phyloP scores from a whole-genome alignment of 30 jellyfish, hydroid and myxozoan species.

The Mastigias papua region DNA sequence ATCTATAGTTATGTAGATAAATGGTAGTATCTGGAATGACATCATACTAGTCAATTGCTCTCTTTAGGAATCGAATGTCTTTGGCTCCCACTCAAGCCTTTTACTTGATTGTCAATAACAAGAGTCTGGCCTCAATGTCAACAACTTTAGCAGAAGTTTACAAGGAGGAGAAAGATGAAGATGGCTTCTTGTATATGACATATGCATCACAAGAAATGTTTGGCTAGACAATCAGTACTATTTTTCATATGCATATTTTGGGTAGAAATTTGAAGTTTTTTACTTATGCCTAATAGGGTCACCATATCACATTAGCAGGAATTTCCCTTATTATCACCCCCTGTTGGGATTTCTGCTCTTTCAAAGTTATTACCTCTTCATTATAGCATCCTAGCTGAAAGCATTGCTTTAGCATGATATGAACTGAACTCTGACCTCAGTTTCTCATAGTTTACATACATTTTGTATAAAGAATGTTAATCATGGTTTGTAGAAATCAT shows the following conservation, averaged over 20 bases:
- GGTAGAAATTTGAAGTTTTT: slow-evolving; percentile 13
- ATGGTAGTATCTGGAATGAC: no score
- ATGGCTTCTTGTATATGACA: slow-evolving; percentile 98
- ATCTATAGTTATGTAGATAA: no score
- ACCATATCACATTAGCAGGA: no score
- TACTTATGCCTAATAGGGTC: not conserved
- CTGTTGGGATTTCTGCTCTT: no score
- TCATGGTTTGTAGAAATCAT: no score
- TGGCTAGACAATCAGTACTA: slow-evolving; percentile 47
- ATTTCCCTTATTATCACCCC: no score
- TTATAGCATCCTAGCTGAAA: no score
- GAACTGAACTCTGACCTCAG: no score
- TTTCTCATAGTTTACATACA: no score
- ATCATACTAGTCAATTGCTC: not conserved
- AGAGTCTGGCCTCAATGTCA: slow-evolving; percentile 99
- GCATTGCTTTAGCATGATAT: no score
- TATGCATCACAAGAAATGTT: slow-evolving; percentile 99
- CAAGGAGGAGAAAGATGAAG: slow-evolving; percentile 99
- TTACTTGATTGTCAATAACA: slow-evolving; percentile 96
- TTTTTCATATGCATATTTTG: not conserved
- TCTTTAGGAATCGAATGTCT: slow-evolving; percentile 95
- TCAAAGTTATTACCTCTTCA: no score
- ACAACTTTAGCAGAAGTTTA: slow-evolving; percentile 98
- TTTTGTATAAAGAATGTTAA: no score
- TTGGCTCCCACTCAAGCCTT: slow-evolving; percentile 99